Base-by-base conservation (phyloP, 2,113 vertebrate genomes). In the Gopherus flavomarginatus region DNA sequence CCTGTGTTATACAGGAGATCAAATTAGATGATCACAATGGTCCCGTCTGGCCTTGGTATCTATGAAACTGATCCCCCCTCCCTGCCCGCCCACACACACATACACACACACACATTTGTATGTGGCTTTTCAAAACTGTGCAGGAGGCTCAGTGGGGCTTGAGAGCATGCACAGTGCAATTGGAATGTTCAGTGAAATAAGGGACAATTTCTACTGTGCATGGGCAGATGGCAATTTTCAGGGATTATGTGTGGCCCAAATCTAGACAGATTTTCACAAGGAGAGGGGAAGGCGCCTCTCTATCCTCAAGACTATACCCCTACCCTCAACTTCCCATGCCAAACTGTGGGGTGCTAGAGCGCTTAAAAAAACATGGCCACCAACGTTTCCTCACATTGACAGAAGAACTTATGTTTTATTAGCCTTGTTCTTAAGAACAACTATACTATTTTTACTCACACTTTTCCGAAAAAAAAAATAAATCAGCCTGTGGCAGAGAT, bases 101-200 rank as follows among this genome's bases (percentile, higher is more conserved):
- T 42, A 53, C 16, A 53, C 52, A 53, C 52, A 53, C 53, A 53
- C 53, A 53, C 53, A 8, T 54, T 31, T 65, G 52, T 75, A n/a
- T 87, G 75, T 91, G 81, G 79, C 54, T 65, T 65, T 88, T 96
- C 90, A 65, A 42, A 96, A 92, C 47, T 87, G 29, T 72, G 53
- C 86, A 85, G 57, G 50, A 65, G 88, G 49, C 79, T 95, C 89
- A 77, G 49, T 59, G 83, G 77, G 50, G 72, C 62, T 84, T 78
- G 88, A 81, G 72, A 92, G 38, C 38, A 29, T 56, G 54, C 47
- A 87, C 6, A 5, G 69, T 81, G 89, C 91, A 93, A 90, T 31
- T 77, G 50, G 65, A 94, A 85, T 50, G 79, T 0, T 8, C 19
- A 50, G 53, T 11, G 57, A 86, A 90, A 14, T 52, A 75, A 91